Evolutionary conservation across 2,113 vertebrate genomes (phyloP).

Genomic region (Semnornis frantzii): DNA sequence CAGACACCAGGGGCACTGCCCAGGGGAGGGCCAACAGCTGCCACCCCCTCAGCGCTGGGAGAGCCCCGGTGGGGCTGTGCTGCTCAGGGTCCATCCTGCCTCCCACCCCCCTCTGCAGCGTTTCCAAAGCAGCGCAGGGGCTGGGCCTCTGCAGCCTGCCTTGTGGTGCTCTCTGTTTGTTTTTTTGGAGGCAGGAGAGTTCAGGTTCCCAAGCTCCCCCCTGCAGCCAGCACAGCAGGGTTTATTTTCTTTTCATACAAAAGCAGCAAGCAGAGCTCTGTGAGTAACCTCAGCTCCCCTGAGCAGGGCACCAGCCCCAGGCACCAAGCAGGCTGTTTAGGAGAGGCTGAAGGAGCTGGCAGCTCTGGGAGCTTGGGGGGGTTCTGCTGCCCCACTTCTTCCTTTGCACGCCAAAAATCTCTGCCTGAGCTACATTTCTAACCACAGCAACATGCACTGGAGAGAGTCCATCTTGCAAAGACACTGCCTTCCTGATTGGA

Average conservation of each 20-base stretch:
- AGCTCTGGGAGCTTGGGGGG: neutral
- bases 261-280: slow-evolving; percentile 15
- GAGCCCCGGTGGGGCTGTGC: neutral
- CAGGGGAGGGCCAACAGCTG: neutral
- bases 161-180: slow-evolving; percentile 46
- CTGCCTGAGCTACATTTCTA: neutral
- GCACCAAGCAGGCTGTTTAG: neutral
- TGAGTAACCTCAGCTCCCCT: neutral
- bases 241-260: neutral
- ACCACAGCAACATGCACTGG: neutral
- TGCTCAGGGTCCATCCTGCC: neutral
- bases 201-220: slow-evolving; percentile 50
- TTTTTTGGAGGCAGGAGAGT: slow-evolving; percentile 47
- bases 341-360: neutral
- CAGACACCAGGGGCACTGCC: neutral
- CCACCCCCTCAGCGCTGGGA: fast-evolving
- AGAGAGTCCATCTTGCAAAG: neutral
- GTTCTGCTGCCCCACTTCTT: neutral
- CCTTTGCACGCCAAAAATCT: neutral
- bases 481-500: neutral
- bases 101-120: neutral
- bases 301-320: slow-evolving; percentile 14
- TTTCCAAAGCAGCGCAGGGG: neutral
- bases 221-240: slow-evolving; percentile 10
- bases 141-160: slow-evolving; percentile 35